These are phyloP conservation scores for Aphelocoma californica DNA, from an alignment of 2,797 vertebrate genomes.

Conservation along the genomic window DNA sequence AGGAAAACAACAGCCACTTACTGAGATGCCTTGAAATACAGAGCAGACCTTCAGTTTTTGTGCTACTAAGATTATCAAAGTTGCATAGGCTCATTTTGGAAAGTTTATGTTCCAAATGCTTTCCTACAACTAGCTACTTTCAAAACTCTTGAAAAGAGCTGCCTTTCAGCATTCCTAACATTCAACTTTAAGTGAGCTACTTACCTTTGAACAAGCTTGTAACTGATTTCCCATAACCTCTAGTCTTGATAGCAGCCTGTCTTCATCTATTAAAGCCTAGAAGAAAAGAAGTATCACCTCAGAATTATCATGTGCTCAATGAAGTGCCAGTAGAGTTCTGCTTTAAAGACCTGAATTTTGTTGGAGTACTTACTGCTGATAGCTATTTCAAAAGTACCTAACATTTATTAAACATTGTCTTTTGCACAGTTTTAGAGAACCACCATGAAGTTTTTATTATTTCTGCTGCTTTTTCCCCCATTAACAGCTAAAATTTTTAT, in stretches of 20 bases:
- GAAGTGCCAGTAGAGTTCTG: not conserved
- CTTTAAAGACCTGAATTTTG: not conserved
- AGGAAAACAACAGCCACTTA: not conserved
- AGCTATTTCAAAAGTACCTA: not conserved
- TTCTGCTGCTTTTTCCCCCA: not conserved
- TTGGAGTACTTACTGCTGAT: not conserved
- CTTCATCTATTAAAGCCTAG: slow-evolving; percentile 99
- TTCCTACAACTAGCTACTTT: not conserved
- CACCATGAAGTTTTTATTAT: not conserved
- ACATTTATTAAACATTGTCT: not conserved
- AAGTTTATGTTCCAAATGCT: not conserved
- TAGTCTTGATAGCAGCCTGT: slow-evolving; percentile 94
- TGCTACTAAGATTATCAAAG: not conserved
- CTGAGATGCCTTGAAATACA: not conserved
- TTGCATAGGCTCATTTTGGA: not conserved
- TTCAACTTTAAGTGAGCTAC: not conserved
- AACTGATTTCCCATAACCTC: slow-evolving; percentile 99
- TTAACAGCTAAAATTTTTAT: not conserved
- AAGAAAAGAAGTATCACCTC: slow-evolving; percentile 22
- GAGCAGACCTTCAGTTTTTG: not conserved
- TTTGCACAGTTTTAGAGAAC: not conserved
- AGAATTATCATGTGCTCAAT: not conserved
- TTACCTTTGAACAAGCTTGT: slow-evolving; percentile 95
- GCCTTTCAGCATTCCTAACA: not conserved
- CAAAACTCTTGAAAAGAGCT: not conserved